phyloP scores from a whole-genome alignment of 2,113 vertebrate genomes.

The Holacanthus passer region DNA sequence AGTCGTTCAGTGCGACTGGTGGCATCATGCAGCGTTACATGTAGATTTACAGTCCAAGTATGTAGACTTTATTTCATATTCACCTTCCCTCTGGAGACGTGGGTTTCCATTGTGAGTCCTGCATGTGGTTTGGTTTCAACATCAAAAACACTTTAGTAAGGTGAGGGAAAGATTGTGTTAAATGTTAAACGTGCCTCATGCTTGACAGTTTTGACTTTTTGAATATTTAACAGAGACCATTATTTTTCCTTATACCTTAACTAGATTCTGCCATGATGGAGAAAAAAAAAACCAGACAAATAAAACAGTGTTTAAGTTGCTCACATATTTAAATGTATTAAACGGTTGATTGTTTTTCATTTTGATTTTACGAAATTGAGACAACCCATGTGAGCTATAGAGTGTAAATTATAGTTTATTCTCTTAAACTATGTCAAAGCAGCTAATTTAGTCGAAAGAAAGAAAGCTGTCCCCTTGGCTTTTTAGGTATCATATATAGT shows the following conservation, averaged over 20 bases:
- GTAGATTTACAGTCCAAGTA: neutral
- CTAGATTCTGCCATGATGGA: no score
- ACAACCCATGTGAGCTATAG: neutral
- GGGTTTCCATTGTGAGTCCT: neutral
- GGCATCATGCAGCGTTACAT: neutral
- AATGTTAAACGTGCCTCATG: neutral
- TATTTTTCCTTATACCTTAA: neutral
- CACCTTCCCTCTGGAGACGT: neutral
- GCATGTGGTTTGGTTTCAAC: neutral
- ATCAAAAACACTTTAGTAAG: neutral
- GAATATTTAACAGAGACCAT: neutral
- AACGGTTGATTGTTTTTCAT: neutral
- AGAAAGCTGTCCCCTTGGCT: neutral
- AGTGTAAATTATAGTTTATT: neutral
- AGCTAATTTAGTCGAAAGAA: neutral
- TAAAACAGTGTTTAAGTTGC: no score
- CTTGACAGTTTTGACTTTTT: neutral
- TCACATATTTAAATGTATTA: neutral
- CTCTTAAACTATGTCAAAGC: neutral
- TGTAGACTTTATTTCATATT: neutral
- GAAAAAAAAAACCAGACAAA: no score
- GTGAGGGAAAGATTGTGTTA: neutral
- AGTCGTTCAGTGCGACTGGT: neutral
- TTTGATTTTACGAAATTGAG: neutral
- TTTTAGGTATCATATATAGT: neutral